Evolutionary conservation across 2,113 vertebrate genomes (phyloP).

Genomic region (Oryzias woworae): DNA sequence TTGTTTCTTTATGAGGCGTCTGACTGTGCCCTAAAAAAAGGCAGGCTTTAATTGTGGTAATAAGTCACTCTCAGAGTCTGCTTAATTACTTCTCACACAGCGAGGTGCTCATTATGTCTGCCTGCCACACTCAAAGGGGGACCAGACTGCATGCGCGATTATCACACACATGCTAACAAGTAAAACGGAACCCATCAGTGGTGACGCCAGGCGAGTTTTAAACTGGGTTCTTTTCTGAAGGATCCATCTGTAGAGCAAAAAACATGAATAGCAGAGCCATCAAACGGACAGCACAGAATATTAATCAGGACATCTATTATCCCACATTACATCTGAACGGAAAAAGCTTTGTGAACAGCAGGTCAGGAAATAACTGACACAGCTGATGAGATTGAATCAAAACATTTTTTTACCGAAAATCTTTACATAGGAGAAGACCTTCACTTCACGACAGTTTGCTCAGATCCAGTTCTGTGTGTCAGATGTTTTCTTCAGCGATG

Average conservation of each 20-base stretch:
- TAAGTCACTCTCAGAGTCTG: slow-evolving; percentile 49
- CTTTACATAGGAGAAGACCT: slow-evolving; percentile 16
- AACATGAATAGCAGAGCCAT: too few species aligned
- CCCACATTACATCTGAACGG: too few species aligned
- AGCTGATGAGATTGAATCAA: neutral
- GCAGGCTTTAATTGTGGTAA: slow-evolving; percentile 49
- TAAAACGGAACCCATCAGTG: too few species aligned
- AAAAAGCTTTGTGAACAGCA: too few species aligned
- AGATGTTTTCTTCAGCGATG: neutral
- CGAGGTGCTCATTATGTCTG: slow-evolving; percentile 11
- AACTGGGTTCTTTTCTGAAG: too few species aligned
- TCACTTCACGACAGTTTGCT: slow-evolving; percentile 3
- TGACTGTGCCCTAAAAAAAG: slow-evolving; percentile 37
- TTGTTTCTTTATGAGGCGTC: slow-evolving; percentile 4
- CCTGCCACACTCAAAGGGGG: slow-evolving; percentile 15
- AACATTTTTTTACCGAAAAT: slow-evolving; percentile 8
- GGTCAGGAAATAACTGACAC: slow-evolving; percentile 7
- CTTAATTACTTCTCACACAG: slow-evolving; percentile 49
- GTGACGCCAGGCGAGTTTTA: too few species aligned
- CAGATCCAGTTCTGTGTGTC: neutral
- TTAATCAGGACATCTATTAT: too few species aligned
- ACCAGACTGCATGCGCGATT: slow-evolving; percentile 21
- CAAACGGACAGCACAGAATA: too few species aligned
- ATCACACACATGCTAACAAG: slow-evolving; percentile 14
- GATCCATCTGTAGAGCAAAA: too few species aligned